Evolutionary conservation across 2,113 vertebrate species (phyloP).

Genomic region (Tonatia bakeri): DNA sequence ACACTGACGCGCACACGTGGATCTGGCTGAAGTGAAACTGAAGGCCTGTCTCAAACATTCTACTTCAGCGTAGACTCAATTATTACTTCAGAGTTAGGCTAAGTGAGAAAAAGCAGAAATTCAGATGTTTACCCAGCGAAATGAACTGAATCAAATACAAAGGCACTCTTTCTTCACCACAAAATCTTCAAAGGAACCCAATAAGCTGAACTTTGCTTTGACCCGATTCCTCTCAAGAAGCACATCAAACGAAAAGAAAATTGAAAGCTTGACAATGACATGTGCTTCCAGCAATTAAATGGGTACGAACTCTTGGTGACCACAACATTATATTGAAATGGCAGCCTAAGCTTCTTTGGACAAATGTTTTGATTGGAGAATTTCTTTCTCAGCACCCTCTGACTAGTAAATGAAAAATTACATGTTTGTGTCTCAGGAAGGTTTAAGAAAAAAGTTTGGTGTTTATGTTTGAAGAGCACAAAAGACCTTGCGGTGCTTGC

Average conservation of each 20-base stretch:
- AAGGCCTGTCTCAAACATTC: slow-evolving; percentile 72
- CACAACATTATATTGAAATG: neutral
- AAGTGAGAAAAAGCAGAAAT: slow-evolving; percentile 74
- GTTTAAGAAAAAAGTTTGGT: neutral
- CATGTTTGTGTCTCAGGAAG: neutral
- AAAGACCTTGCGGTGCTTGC: neutral
- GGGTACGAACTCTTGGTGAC: neutral
- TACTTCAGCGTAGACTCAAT: slow-evolving; percentile 72
- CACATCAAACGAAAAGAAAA: slow-evolving; percentile 10
- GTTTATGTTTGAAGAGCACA: neutral
- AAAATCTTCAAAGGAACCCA: slow-evolving; percentile 30
- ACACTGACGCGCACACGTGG: slow-evolving; percentile 43
- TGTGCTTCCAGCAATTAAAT: neutral
- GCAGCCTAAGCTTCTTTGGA: neutral
- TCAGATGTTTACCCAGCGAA: slow-evolving; percentile 72
- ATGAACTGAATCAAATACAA: slow-evolving; percentile 71
- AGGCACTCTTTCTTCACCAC: neutral
- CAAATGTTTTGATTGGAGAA: neutral
- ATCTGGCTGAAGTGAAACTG: slow-evolving; percentile 60
- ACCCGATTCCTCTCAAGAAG: neutral
- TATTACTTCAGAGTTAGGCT: slow-evolving; percentile 70
- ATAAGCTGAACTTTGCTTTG: neutral
- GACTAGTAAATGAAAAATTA: neutral
- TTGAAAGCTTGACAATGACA: neutral
- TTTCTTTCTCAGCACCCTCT: neutral